Evolutionary conservation across 2,888 invertebrate genomes (phyloP), one percentile per base, ranked within the genome.

Genomic region (Amphimallon solstitiale): DNA sequence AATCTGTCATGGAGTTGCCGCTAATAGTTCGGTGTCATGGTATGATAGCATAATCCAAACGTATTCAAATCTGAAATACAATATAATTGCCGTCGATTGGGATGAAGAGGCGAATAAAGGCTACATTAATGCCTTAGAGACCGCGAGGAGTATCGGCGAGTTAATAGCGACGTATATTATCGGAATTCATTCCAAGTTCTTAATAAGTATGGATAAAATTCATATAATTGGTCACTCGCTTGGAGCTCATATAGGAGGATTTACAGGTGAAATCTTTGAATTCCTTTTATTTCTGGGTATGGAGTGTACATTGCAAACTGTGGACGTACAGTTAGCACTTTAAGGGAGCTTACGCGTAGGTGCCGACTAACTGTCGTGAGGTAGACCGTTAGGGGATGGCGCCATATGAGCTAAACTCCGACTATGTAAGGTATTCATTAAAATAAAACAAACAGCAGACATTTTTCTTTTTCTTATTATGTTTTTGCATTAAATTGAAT

Each of bases 201-300:
- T 10, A 6, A 6, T 54, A 10, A 6, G 37, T 10, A 51, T 72
- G 9, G 37, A 72, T 19, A 70, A 73, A 15, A 48, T 76, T 1
- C 79, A 80, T 66, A n/a, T 80, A 12, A 72, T 79, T 14, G 79
- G 79, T 0, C 80, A 79, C 70, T 80, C 80, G 10, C 62, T 80
- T 35, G 80, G 80, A 4, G 69, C 77, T 2, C 80, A 80, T 66
- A 67, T 79, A 29, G 76, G 75, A 5, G 78, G 75, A 34, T 78
- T 77, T 65, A 72, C 76, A 5, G 77, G 75, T 4, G 76, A 79
- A 14, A 17, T 35, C n/a, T n/a, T n/a, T n/a, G n/a, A n/a, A n/a
- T n/a, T n/a, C n/a, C n/a, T n/a, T n/a, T n/a, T n/a, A n/a, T n/a
- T n/a, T n/a, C n/a, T n/a, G n/a, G n/a, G n/a, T n/a, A n/a, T n/a